These are phyloP conservation scores for Malacosoma neustria DNA, from an alignment of 2,888 invertebrate genomes.

Conservation along the genomic window DNA sequence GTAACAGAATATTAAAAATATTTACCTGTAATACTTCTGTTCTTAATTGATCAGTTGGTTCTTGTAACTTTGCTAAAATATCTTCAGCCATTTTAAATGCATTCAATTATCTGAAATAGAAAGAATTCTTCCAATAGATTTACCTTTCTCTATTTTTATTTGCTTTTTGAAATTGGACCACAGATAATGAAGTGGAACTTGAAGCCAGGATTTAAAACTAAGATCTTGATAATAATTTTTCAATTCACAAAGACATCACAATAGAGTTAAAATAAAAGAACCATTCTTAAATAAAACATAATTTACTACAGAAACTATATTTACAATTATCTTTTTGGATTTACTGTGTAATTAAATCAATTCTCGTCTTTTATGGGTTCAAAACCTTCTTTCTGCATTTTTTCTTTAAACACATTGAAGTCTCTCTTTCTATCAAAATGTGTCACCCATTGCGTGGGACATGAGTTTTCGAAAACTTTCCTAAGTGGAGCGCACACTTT, in stretches of 20 bases:
- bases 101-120: slow-evolving; percentile 20
- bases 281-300: slow-evolving; percentile 30
- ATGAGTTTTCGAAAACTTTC: slow-evolving; percentile 83
- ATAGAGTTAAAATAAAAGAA: slow-evolving; percentile 33
- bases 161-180: background rate
- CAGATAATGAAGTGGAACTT: too few relatives aligned
- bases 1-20: too few relatives aligned
- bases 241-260: too few relatives aligned
- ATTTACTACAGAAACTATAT: slow-evolving; percentile 62
- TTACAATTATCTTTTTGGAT: slow-evolving; percentile 41
- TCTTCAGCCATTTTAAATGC: slow-evolving; percentile 27
- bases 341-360: slow-evolving; percentile 22
- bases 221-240: too few relatives aligned
- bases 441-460: slow-evolving; percentile 91
- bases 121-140: slow-evolving; percentile 1
- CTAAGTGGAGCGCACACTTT: slow-evolving; percentile 81
- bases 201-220: too few relatives aligned
- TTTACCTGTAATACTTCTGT: slow-evolving; percentile 39
- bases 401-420: slow-evolving; percentile 90
- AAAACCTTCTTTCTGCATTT: slow-evolving; percentile 89
- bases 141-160: background rate
- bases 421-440: slow-evolving; percentile 95
- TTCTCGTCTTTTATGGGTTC: slow-evolving; percentile 80
- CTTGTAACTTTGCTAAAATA: slow-evolving; percentile 19
- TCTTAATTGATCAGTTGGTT: slow-evolving; percentile 25